Base-by-base conservation (phyloP, 2,888 invertebrate species). In the Ochropleura plecta region DNA sequence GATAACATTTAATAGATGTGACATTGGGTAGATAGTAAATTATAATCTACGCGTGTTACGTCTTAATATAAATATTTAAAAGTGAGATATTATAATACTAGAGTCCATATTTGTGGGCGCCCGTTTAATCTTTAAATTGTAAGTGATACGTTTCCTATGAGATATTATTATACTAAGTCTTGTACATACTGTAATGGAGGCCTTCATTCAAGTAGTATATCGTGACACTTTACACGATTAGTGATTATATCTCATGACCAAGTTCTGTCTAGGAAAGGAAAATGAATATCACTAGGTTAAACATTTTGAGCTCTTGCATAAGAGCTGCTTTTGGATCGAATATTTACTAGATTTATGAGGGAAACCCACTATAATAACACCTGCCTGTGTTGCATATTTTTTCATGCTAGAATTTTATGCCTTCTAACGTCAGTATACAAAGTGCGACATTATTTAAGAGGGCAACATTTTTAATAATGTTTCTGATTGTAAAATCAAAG, bases 171-270 rank as follows among this genome's bases (percentile, higher is more conserved):
- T 79, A 79, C 81, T 76, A 83, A 88, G 82, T 88, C 83, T 85
- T 88, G 92, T 95, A 93, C 84, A 93, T 93, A 93, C 90, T 93
- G 85, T 93, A 92, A 92, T 92, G 92, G 96, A 94, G 95, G 95
- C 96, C 96, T 96, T 96, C 92, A 93, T 93, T 93, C 92, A 91
- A 90, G 87, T 94, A 93, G 91, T 88, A 82, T 90, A 89, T 89
- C 89, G 88, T 91, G 84, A 80, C 68, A 77, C 88, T 88, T 83
- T 72, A 78, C 85, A 78, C 85, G 83, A 83, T 83, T 80, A 83
- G 86, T 85, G 90, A 91, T 89, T 86, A 87, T 93, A 93, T 90
- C 93, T 94, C 92, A 86, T 89, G 96, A 96, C 95, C 95, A 96
- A 95, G 87, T 90, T 93, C 92, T 93, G 91, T 91, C 90, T 93